These are phyloP conservation scores for Fukomys damarensis DNA, from an alignment of 2,113 vertebrate species.

Conservation along the genomic window DNA sequence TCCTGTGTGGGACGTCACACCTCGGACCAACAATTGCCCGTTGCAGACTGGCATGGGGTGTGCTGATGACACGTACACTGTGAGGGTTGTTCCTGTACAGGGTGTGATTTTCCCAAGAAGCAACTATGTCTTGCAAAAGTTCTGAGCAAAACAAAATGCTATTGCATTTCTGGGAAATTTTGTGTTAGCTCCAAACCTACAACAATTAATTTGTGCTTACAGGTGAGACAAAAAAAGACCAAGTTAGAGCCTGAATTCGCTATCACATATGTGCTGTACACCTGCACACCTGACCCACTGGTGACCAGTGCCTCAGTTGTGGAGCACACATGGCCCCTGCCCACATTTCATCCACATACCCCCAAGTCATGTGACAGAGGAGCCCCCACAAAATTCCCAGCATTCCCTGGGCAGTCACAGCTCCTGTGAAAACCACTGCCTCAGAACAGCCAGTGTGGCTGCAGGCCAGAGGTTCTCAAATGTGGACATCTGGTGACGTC, in stretches of 20 bases:
- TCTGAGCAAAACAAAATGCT: neutral
- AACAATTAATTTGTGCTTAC: neutral
- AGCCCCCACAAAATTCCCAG: neutral
- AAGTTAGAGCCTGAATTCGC: neutral
- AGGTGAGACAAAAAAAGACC: neutral
- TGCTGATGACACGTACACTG: neutral
- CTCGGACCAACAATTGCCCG: accelerated
- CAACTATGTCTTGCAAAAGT: neutral
- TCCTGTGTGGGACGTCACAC: neutral
- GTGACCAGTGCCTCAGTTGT: neutral
- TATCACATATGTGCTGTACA: neutral
- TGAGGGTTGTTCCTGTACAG: neutral
- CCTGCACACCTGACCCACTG: neutral
- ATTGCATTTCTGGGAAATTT: neutral
- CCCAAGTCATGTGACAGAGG: neutral
- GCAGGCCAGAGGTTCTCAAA: neutral
- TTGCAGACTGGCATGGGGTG: accelerated
- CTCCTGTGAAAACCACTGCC: neutral
- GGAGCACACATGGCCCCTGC: neutral
- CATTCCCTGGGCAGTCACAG: neutral
- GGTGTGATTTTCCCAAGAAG: neutral
- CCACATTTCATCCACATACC: neutral
- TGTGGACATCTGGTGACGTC: neutral
- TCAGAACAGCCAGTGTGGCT: neutral
- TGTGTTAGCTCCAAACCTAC: neutral